Percentiles rank a stretch among this genome's conserved stretches.
phyloP scores from a whole-genome alignment of 30 jellyfish, hydroid and myxozoan species.

The Pelagia noctiluca region DNA sequence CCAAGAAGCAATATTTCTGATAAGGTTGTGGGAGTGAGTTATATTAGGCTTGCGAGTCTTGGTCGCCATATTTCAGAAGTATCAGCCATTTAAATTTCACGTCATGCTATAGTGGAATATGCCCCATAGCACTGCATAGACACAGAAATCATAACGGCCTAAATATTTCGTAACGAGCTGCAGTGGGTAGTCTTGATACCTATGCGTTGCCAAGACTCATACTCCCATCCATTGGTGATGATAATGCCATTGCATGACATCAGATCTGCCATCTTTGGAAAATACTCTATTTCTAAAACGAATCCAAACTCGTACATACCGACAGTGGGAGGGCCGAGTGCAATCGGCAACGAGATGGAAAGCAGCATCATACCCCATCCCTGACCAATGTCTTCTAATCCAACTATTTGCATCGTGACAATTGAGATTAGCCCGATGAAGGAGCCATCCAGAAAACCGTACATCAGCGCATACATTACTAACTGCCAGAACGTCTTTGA shows the following conservation, averaged over 20 bases:
- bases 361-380: constrained; percentile 92
- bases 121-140: no score
- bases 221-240: neutral
- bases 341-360: constrained; percentile 85
- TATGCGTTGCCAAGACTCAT: no score
- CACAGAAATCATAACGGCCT: no score
- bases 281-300: no score
- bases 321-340: constrained; percentile 92
- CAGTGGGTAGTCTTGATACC: no score
- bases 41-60: no score
- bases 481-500: constrained; percentile 79
- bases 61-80: no score
- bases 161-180: no score
- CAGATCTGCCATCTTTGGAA: neutral
- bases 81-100: no score
- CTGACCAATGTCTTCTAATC: constrained; percentile 79
- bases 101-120: no score
- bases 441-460: constrained; percentile 96
- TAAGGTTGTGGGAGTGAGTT: no score
- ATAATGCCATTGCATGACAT: neutral
- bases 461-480: constrained; percentile 69
- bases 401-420: constrained; percentile 89
- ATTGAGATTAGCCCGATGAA: constrained; percentile 89
- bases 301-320: constrained; percentile 73
- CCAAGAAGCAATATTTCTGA: no score